phyloP scores from a whole-genome alignment of 1,140 invertebrate genomes.

The Drosophila neocordata region DNA sequence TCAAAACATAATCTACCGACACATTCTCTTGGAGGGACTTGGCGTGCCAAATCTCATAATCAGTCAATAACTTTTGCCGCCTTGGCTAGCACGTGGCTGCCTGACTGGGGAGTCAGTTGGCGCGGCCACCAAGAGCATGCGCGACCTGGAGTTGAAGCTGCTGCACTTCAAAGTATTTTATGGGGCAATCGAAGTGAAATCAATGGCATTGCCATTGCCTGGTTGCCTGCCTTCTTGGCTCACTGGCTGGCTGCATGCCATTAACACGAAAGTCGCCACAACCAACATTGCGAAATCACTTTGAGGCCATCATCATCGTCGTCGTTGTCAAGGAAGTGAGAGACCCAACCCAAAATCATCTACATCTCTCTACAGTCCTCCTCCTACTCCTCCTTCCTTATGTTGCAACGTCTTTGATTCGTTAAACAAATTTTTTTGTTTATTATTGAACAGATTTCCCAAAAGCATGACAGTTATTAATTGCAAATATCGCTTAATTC shows the following conservation, averaged over 20 bases:
- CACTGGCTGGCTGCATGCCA: slow-evolving; percentile 53
- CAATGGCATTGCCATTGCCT: slow-evolving; percentile 68
- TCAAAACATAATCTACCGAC: slow-evolving; percentile 80
- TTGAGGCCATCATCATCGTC: slow-evolving; percentile 53
- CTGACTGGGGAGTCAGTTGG: slow-evolving; percentile 10
- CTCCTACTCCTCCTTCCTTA: neutral
- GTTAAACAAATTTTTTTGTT: slow-evolving; percentile 81
- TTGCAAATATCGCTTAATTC: slow-evolving; percentile 82
- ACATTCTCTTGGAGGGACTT: slow-evolving; percentile 44
- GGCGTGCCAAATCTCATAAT: slow-evolving; percentile 81
- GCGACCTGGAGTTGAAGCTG: slow-evolving; percentile 38
- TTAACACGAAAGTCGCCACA: slow-evolving; percentile 76
- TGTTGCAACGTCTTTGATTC: slow-evolving; percentile 54
- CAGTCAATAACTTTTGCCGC: slow-evolving; percentile 81
- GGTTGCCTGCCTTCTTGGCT: slow-evolving; percentile 18
- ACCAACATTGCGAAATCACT: slow-evolving; percentile 61
- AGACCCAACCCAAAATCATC: slow-evolving; percentile 18
- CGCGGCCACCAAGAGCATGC: slow-evolving; percentile 28
- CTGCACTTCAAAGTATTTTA: slow-evolving; percentile 73
- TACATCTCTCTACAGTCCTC: slow-evolving; percentile 17
- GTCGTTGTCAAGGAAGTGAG: slow-evolving; percentile 41
- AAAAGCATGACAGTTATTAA: slow-evolving; percentile 80
- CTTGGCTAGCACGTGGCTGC: slow-evolving; percentile 69
- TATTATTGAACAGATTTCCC: slow-evolving; percentile 77
- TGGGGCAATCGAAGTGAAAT: slow-evolving; percentile 80